Evolutionary conservation across 2,888 invertebrate genomes (phyloP).

Genomic region (Arge pagana): DNA sequence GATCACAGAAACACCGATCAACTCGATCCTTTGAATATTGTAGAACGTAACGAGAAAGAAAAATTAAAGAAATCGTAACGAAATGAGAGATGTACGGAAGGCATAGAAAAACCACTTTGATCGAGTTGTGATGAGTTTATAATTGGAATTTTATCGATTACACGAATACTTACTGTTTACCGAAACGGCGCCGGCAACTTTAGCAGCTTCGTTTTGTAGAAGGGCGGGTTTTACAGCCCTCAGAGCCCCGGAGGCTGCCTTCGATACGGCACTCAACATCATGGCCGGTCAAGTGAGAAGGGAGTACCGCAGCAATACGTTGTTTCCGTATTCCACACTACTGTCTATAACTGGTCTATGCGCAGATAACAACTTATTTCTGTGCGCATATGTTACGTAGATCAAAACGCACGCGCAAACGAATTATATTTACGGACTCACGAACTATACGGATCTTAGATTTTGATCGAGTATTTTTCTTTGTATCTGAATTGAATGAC

Average conservation of each 20-base stretch:
- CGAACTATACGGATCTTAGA: too few relatives aligned
- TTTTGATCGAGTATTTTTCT: too few relatives aligned
- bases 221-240: slow-evolving; percentile 63
- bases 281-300: slow-evolving; percentile 56
- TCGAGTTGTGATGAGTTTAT: too few relatives aligned
- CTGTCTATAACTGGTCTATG: not conserved
- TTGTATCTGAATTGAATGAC: too few relatives aligned
- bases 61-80: too few relatives aligned
- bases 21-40: too few relatives aligned
- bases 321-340: slow-evolving; percentile 19
- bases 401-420: slow-evolving; percentile 6
- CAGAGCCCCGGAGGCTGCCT: slow-evolving; percentile 63
- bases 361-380: slow-evolving; percentile 14
- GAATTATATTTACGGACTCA: too few relatives aligned
- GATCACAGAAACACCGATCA: too few relatives aligned
- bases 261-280: slow-evolving; percentile 66
- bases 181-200: slow-evolving; percentile 60
- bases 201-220: slow-evolving; percentile 60
- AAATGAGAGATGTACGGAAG: too few relatives aligned
- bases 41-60: too few relatives aligned
- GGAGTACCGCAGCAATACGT: slow-evolving; percentile 39
- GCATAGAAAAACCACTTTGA: too few relatives aligned
- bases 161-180: slow-evolving; percentile 61
- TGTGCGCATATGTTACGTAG: slow-evolving; percentile 17
- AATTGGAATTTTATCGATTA: too few relatives aligned